Conservation (phyloP, 2,113 vertebrate genomes). For the Cyprinodon brontotheroides region DNA sequence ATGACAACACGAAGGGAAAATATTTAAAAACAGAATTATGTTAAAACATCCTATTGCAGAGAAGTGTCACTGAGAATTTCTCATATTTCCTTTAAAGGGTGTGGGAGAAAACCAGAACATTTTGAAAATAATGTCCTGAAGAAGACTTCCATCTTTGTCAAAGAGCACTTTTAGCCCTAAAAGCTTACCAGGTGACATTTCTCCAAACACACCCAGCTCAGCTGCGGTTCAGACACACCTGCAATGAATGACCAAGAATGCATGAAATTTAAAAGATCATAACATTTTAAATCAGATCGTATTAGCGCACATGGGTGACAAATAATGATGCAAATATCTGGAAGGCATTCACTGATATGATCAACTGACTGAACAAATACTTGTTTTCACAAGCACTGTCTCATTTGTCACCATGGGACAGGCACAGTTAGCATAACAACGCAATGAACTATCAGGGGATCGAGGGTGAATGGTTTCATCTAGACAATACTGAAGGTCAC, state of each 20-base stretch:
- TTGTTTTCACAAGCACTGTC: not conserved
- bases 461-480: constrained; percentile 8
- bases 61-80: not conserved
- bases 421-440: not conserved
- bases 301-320: not conserved
- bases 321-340: not conserved
- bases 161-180: not conserved
- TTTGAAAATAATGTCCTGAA: not conserved
- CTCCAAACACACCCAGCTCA: not conserved
- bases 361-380: not conserved
- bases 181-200: not conserved
- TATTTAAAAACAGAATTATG: not conserved
- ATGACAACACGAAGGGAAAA: not conserved
- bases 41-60: not conserved
- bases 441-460: constrained; percentile 4
- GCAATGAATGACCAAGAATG: not conserved
- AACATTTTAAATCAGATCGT: not conserved
- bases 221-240: not conserved
- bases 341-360: not conserved
- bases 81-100: not conserved
- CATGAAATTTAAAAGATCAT: not conserved
- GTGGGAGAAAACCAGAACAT: not conserved
- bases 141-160: not conserved
- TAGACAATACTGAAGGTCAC: not conserved
- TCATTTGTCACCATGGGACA: not conserved